These are phyloP conservation scores for Heliangelus exortis DNA, from an alignment of 2,797 vertebrate genomes.

Conservation along the genomic window DNA sequence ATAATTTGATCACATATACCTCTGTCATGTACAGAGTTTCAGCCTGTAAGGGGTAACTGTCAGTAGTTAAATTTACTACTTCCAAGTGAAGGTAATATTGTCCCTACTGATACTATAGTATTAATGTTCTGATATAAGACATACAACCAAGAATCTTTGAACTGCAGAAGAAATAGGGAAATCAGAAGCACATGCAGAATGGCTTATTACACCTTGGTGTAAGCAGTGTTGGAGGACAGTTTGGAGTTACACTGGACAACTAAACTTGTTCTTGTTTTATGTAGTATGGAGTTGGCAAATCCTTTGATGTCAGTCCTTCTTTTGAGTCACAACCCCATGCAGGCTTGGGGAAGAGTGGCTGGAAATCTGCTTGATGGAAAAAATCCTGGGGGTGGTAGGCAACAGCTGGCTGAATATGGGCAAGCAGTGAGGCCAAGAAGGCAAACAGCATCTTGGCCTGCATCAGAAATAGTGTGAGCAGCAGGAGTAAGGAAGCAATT, in stretches of 20 bases:
- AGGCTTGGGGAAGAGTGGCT: too few relatives aligned
- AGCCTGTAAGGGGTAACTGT: background rate
- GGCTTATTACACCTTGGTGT: background rate
- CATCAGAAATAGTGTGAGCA: too few relatives aligned
- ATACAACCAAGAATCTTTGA: background rate
- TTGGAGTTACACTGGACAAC: background rate
- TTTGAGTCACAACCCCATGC: too few relatives aligned
- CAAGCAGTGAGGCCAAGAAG: too few relatives aligned
- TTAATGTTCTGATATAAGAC: background rate
- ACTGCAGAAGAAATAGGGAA: background rate
- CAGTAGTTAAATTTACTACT: background rate
- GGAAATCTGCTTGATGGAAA: too few relatives aligned
- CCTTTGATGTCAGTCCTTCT: background rate
- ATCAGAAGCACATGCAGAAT: background rate
- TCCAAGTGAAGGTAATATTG: background rate
- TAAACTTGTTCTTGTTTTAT: background rate
- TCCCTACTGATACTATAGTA: background rate
- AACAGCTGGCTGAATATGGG: too few relatives aligned
- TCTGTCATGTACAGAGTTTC: background rate
- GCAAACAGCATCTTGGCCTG: too few relatives aligned
- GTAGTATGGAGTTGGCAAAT: background rate
- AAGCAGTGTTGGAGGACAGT: background rate
- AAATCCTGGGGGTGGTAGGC: too few relatives aligned
- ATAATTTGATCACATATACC: background rate
- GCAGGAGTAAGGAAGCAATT: too few relatives aligned